Base-by-base conservation (phyloP, 2,113 vertebrate genomes). In the Thalassarche chlororhynchos region DNA sequence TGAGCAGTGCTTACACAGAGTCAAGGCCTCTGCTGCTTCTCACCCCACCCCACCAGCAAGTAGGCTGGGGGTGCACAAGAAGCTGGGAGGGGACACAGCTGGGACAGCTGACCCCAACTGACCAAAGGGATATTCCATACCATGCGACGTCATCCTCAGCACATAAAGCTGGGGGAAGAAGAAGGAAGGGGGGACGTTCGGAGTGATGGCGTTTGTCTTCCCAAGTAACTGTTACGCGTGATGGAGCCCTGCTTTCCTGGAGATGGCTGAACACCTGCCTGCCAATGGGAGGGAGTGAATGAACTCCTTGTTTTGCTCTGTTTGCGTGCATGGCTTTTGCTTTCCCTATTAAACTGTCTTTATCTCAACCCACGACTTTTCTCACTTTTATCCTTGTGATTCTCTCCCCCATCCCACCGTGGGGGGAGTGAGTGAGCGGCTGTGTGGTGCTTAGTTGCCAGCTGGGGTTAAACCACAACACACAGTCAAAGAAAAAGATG, bases 211-310 rank as follows among this genome's bases (percentile, higher is more conserved):
- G 0, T 36, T 25, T 60, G 34, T 36, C 34, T 60, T 60, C 58
- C 34, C 23, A n/a, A 60, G 58, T 24, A 24, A n/a, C 34, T 2
- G 1, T 25, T 36, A n/a, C 1, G 9, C 0, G 9, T 16, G 58
- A 60, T 16, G 34, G 58, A 36, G 34, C 34, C 34, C 34, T 36
- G 34, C 14, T 24, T 60, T 60, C 9, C 34, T 60, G 58, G 58
- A 36, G 58, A 60, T 60, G 58, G 34, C 34, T 60, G 58, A 60
- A n/a, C 23, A 36, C 58, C 58, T 60, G 23, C 23, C 34, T n/a
- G 58, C 58, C 1, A 0, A n/a, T 36, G 23, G 34, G 58, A 60
- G 36, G 58, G 5, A 24, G 21, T 36, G 23, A 36, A 60, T n/a
- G 21, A 24, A 24, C 16, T 36, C 58, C 21, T 24, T 24, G 34